A percentile compares a stretch with the other conserved stretches of the same genome.
These are phyloP conservation scores for Brenthis daphne DNA, from an alignment of 2,888 invertebrate species.

Conservation along the genomic window DNA sequence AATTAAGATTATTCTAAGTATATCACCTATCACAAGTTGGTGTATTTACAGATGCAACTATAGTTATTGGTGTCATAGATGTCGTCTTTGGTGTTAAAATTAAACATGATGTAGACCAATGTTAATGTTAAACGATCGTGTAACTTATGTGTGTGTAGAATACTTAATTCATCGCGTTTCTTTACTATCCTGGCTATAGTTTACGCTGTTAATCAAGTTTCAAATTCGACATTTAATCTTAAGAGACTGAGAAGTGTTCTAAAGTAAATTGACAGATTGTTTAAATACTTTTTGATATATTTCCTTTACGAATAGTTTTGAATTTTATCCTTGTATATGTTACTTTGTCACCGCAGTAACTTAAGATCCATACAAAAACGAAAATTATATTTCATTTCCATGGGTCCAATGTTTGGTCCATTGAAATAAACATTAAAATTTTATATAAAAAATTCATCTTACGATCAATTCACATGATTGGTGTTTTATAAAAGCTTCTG, in stretches of 20 bases:
- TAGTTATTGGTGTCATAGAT: constrained; percentile 59
- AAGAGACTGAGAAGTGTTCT: constrained; percentile 81
- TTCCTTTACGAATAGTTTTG: constrained; percentile 20
- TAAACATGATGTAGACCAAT: constrained; percentile 59
- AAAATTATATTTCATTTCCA: background rate
- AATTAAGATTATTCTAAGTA: constrained; percentile 8
- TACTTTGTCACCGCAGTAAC: constrained; percentile 7
- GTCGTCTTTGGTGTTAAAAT: constrained; percentile 69
- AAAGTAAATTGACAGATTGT: constrained; percentile 58
- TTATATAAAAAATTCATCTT: background rate
- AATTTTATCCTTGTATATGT: constrained; percentile 9
- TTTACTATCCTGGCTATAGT: constrained; percentile 3
- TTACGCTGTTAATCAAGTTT: constrained; percentile 40
- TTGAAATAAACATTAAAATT: constrained; percentile 1
- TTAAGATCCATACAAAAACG: background rate
- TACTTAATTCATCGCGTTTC: constrained; percentile 13
- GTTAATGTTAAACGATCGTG: constrained; percentile 39
- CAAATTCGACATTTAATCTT: constrained; percentile 67
- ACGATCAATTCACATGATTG: background rate
- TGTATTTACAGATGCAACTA: constrained; percentile 13
- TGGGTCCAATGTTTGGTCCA: background rate
- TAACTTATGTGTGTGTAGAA: constrained; percentile 31
- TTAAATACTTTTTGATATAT: constrained; percentile 29
- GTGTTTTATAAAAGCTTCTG: too few species aligned
- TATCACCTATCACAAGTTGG: constrained; percentile 1